Percentiles rank a stretch among this genome's conserved stretches.
These are phyloP conservation scores for Trochalopteron elliotii DNA, from an alignment of 2,113 vertebrate genomes.

Conservation along the genomic window DNA sequence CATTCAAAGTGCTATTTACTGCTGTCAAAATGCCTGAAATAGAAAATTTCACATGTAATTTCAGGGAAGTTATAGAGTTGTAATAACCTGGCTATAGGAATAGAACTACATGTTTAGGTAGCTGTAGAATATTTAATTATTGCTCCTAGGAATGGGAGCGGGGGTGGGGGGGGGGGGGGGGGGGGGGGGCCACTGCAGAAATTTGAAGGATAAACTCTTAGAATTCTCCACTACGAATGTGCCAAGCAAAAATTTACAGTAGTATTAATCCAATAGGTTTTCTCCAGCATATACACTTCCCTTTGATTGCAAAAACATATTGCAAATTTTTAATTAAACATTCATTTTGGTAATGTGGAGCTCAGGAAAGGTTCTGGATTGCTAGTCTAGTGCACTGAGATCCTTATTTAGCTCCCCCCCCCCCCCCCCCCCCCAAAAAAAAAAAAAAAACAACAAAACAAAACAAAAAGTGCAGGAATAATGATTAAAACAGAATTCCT, in stretches of 20 bases:
- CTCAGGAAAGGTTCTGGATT: not conserved
- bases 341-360: not conserved
- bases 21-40: constrained; percentile 41
- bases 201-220: not conserved
- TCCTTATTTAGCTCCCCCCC: not conserved
- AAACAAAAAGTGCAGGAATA: not conserved
- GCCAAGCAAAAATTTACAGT: not conserved
- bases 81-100: not conserved
- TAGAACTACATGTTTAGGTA: not conserved
- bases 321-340: not conserved
- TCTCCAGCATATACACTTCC: not conserved
- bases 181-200: not conserved
- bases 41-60: constrained; percentile 19
- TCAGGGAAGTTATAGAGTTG: not conserved
- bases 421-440: too few species aligned
- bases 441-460: too few species aligned
- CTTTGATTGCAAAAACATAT: not conserved
- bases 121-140: not conserved
- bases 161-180: too few species aligned
- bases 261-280: not conserved
- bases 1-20: not conserved
- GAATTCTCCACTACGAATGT: not conserved
- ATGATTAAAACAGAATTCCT: not conserved
- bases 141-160: not conserved
- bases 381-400: not conserved